These are phyloP conservation scores for Pocillopora meandrina DNA, from an alignment of 92 coral and sea anemone genomes.

Conservation along the genomic window DNA sequence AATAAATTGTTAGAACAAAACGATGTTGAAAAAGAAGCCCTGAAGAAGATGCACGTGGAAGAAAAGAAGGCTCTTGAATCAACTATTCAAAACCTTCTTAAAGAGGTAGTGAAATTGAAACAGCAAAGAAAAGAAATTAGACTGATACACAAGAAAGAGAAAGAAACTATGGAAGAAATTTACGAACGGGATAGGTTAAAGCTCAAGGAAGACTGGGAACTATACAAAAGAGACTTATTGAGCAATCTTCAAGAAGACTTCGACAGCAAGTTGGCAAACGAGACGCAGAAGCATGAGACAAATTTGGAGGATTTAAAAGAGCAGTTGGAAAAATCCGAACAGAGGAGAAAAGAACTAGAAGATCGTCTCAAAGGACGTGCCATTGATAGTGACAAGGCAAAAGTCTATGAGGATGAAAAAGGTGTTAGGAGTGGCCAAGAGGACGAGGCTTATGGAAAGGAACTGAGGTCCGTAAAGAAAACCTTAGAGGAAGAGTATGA, in stretches of 20 bases:
- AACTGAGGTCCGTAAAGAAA: constrained; percentile 52
- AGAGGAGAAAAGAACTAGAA: constrained; percentile 61
- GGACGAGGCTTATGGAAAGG: constrained; percentile 14
- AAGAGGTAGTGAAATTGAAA: constrained; percentile 79
- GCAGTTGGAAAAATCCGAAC: constrained; percentile 54
- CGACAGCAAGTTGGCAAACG: constrained; percentile 52
- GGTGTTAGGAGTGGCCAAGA: not conserved
- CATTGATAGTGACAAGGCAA: constrained; percentile 24
- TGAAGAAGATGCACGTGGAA: constrained; percentile 46
- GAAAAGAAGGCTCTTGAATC: constrained; percentile 66
- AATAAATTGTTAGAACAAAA: constrained; percentile 49
- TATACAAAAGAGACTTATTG: constrained; percentile 64
- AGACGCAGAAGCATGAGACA: constrained; percentile 61
- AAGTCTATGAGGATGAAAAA: constrained; percentile 3
- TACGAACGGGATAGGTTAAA: constrained; percentile 71
- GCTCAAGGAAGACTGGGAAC: constrained; percentile 65
- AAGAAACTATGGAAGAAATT: constrained; percentile 66
- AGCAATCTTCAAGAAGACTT: constrained; percentile 67
- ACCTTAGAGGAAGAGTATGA: constrained; percentile 78
- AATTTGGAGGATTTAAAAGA: constrained; percentile 60
- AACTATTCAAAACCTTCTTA: constrained; percentile 76
- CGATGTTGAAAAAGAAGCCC: constrained; percentile 61
- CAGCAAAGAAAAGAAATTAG: constrained; percentile 85
- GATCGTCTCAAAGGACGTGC: constrained; percentile 34
- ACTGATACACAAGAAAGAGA: constrained; percentile 70